These are phyloP conservation scores for Nycticryphes semicollaris DNA, from an alignment of 2,113 vertebrate species.

Conservation along the genomic window DNA sequence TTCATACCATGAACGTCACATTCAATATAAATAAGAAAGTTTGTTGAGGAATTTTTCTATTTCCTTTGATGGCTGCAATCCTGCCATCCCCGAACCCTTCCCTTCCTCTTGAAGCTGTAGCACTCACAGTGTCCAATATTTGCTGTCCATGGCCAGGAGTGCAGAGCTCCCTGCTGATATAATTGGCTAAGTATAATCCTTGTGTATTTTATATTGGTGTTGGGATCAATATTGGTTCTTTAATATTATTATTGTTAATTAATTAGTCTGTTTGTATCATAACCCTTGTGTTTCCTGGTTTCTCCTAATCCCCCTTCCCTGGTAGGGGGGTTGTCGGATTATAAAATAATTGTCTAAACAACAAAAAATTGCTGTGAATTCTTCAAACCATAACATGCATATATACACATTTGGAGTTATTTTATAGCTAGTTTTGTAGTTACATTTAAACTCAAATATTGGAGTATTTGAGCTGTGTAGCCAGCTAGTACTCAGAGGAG, in stretches of 20 bases:
- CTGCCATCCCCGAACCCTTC: background rate
- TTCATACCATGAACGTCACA: background rate
- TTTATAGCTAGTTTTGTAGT: background rate
- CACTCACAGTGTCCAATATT: background rate
- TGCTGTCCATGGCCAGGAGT: background rate
- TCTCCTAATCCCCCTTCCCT: background rate
- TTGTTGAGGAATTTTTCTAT: background rate
- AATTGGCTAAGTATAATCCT: background rate
- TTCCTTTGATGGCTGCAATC: background rate
- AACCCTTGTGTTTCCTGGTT: background rate
- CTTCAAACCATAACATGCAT: background rate
- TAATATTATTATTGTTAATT: background rate
- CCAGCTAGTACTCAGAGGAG: background rate
- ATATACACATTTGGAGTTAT: background rate
- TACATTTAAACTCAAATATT: background rate
- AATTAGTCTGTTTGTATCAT: background rate
- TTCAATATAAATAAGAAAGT: background rate
- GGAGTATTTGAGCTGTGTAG: background rate
- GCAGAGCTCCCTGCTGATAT: background rate
- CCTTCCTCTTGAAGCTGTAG: background rate
- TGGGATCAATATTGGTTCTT: background rate
- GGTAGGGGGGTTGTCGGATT: background rate
- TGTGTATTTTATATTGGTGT: background rate
- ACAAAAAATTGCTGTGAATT: background rate
- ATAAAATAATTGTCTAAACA: background rate